Percentiles rank a stretch among this genome's conserved stretches.
Evolutionary conservation across 2,888 invertebrate genomes (phyloP).

Genomic region (Plagodis dolabraria): DNA sequence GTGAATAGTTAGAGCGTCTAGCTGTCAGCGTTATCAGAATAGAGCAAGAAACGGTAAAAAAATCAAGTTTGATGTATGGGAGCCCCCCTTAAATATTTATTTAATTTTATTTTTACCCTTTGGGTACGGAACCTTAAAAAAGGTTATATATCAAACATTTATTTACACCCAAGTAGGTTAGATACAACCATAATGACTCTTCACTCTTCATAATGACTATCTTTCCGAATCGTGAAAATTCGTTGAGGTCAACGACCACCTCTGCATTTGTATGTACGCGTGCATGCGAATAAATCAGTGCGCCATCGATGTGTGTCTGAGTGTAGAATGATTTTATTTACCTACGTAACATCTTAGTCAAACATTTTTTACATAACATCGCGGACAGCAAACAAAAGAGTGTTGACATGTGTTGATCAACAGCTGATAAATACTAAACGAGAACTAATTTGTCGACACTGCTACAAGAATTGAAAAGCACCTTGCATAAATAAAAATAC

Average conservation of each 20-base stretch:
- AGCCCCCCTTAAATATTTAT: too few species aligned
- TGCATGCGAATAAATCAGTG: conserved; percentile 41
- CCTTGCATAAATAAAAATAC: conserved; percentile 6
- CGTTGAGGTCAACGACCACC: conserved; percentile 61
- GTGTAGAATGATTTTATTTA: not conserved
- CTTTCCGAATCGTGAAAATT: conserved; percentile 51
- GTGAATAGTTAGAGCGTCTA: too few species aligned
- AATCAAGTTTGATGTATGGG: too few species aligned
- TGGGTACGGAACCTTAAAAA: too few species aligned
- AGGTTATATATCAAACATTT: too few species aligned
- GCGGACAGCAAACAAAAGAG: conserved; percentile 17
- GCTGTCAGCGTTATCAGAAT: too few species aligned
- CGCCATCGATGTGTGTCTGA: conserved; percentile 18
- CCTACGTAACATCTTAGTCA: conserved; percentile 39
- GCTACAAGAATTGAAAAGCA: conserved; percentile 33
- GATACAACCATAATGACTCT: too few species aligned
- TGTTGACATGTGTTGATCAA: conserved; percentile 33
- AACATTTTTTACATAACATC: conserved; percentile 43
- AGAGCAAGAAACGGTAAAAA: too few species aligned
- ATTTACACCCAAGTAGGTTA: not conserved
- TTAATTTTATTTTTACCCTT: too few species aligned
- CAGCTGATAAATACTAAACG: conserved; percentile 40
- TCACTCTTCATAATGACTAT: not conserved
- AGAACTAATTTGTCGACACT: conserved; percentile 30
- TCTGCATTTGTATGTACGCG: conserved; percentile 34